A percentile compares a stretch with the other conserved stretches of the same genome.
phyloP scores from a whole-genome alignment of 2,113 vertebrate species.

The Gallinago paraguaiae region DNA sequence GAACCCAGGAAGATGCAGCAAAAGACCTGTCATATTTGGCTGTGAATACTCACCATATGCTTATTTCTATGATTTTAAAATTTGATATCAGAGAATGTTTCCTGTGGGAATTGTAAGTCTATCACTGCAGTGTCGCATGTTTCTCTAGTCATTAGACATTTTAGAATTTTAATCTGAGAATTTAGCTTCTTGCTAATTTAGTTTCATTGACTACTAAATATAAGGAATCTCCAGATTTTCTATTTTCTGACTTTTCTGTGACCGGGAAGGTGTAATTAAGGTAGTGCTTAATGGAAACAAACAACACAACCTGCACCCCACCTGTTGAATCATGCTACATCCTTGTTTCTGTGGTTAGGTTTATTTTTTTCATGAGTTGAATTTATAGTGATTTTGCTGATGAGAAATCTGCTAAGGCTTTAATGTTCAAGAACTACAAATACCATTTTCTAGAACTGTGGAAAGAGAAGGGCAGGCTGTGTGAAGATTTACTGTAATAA shows the following conservation, averaged over 20 bases:
- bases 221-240: neutral
- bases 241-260: neutral
- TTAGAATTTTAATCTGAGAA: neutral
- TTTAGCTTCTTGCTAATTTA: neutral
- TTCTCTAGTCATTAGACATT: neutral
- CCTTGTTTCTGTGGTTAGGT: neutral
- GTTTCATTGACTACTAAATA: neutral
- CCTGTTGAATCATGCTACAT: neutral
- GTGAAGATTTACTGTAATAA: neutral
- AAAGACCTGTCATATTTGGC: neutral
- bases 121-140: neutral
- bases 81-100: neutral
- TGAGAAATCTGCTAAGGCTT: neutral
- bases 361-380: neutral
- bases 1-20: neutral
- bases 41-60: neutral
- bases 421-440: neutral
- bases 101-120: neutral
- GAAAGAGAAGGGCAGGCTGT: neutral
- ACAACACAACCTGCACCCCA: neutral
- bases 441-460: neutral
- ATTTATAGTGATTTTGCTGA: neutral
- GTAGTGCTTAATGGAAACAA: neutral
- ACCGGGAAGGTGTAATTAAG: neutral
- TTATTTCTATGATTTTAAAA: neutral